phyloP scores from a whole-genome alignment of 2,797 vertebrate genomes.

The Arrhamphus sclerolepis region DNA sequence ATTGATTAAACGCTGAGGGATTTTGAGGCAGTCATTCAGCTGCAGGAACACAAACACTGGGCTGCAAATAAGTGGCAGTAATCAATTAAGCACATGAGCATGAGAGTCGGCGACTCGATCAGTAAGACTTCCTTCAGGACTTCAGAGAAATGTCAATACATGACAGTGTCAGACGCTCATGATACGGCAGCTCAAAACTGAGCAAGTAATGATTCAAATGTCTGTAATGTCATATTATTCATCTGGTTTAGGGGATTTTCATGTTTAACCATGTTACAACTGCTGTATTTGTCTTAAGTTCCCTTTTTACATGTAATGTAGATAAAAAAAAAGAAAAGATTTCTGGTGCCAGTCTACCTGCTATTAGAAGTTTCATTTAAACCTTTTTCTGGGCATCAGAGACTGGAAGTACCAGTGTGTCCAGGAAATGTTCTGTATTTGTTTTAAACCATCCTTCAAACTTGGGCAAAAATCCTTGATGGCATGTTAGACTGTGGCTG shows the following conservation, averaged over 20 bases:
- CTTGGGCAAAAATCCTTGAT: too few relatives aligned
- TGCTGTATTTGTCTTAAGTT: conserved; percentile 34
- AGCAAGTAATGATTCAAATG: neutral
- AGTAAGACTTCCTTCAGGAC: conserved; percentile 17
- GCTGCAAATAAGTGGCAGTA: conserved; percentile 26
- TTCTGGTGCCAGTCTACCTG: conserved; percentile 38
- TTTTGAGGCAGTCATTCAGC: conserved; percentile 30
- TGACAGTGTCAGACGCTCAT: neutral
- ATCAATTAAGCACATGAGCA: conserved; percentile 36
- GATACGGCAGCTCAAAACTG: too few relatives aligned
- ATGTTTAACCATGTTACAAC: conserved; percentile 15
- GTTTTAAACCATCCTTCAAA: too few relatives aligned
- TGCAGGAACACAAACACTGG: conserved; percentile 18
- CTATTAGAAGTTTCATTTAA: conserved; percentile 50
- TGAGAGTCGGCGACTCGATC: conserved; percentile 23
- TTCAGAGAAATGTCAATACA: conserved; percentile 11
- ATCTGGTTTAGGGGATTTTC: conserved; percentile 4
- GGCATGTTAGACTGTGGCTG: too few relatives aligned
- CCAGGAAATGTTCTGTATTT: too few relatives aligned
- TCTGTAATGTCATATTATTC: conserved; percentile 7
- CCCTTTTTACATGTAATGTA: conserved; percentile 41
- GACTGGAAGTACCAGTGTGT: too few relatives aligned
- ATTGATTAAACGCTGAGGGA: conserved; percentile 51
- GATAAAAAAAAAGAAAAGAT: conserved; percentile 59
- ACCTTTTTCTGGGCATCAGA: conserved; percentile 46